Conservation (phyloP, 2,113 vertebrate genomes). For the Centrocercus urophasianus region DNA sequence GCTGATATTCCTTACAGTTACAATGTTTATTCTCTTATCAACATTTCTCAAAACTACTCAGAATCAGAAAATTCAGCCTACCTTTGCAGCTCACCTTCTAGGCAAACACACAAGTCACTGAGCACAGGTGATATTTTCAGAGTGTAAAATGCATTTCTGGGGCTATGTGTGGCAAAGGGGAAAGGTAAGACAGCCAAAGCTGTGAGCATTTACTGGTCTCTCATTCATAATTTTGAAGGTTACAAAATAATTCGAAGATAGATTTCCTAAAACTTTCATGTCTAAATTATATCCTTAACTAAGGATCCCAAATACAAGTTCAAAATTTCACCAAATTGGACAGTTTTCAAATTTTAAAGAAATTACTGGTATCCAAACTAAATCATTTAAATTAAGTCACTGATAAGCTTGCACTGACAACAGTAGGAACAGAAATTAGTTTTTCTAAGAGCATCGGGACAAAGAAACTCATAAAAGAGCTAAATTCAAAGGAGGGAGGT, state of each 20-base stretch:
- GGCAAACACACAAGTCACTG: not conserved
- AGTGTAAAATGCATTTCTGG: not conserved
- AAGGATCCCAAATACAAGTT: not conserved
- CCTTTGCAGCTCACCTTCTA: not conserved
- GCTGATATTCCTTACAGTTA: not conserved
- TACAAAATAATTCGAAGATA: not conserved
- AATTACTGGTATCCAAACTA: not conserved
- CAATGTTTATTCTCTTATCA: not conserved
- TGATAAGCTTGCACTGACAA: constrained; percentile 27
- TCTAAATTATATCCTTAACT: not conserved
- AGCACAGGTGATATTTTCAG: not conserved
- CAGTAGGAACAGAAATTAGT: constrained; percentile 22
- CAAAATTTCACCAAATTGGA: not conserved
- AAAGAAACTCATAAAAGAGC: constrained; percentile 48
- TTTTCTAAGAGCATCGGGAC: constrained; percentile 14
- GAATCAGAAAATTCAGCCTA: not conserved
- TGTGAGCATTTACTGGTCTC: not conserved
- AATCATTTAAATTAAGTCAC: constrained; percentile 2
- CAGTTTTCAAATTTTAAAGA: constrained; percentile 15
- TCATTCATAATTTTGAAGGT: not conserved
- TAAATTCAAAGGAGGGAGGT: constrained; percentile 45
- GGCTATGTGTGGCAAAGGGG: not conserved
- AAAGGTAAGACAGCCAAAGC: not conserved
- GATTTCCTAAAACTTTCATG: not conserved
- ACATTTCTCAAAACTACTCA: not conserved